Evolutionary conservation across 2,888 invertebrate species (phyloP).

Genomic region (Drosophila mulleri): DNA sequence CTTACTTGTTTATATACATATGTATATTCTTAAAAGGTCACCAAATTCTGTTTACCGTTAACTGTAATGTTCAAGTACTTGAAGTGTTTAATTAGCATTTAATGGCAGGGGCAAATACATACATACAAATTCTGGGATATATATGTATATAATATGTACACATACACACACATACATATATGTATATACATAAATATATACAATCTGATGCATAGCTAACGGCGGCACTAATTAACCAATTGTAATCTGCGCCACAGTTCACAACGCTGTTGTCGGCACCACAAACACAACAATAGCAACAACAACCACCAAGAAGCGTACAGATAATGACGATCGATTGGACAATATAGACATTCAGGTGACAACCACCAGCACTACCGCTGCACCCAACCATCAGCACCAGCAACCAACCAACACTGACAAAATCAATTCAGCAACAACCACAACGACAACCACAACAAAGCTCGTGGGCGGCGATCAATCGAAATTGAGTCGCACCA

Average conservation of each 20-base stretch:
- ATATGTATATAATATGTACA: neutral
- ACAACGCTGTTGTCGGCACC: conserved; percentile 57
- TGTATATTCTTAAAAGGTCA: too few relatives aligned
- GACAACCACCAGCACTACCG: conserved; percentile 20
- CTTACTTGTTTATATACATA: too few relatives aligned
- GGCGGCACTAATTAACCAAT: conserved; percentile 6
- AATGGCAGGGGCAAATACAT: neutral
- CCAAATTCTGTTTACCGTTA: neutral
- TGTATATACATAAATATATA: neutral
- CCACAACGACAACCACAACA: conserved; percentile 18
- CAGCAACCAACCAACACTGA: conserved; percentile 3
- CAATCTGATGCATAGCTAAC: neutral
- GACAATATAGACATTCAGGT: neutral
- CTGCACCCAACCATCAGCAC: conserved; percentile 23
- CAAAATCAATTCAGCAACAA: conserved; percentile 6
- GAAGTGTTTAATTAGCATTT: conserved; percentile 20
- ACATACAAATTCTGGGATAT: neutral
- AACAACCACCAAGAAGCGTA: conserved; percentile 48
- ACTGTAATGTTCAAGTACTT: conserved; percentile 7
- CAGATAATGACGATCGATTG: conserved; percentile 10
- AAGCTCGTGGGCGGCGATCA: conserved; percentile 26
- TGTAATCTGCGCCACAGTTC: conserved; percentile 57
- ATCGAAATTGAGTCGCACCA: conserved; percentile 41
- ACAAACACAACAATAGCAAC: conserved; percentile 32
- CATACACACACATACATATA: neutral